Base-by-base conservation (phyloP, 2,888 invertebrate species). In the Platycheirus albimanus region DNA sequence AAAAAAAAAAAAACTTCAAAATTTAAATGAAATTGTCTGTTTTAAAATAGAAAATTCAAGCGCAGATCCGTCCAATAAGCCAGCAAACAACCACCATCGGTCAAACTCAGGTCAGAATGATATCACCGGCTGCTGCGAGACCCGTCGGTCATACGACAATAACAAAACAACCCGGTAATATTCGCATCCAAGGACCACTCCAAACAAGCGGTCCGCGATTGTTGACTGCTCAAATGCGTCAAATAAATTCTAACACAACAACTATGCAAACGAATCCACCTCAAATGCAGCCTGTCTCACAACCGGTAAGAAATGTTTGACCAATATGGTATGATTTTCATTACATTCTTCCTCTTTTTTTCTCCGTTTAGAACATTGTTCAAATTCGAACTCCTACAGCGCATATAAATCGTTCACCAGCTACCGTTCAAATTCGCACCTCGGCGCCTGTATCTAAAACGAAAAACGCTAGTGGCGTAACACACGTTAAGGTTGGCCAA, bases 31-130 rank as follows among this genome's bases (percentile, higher is more conserved):
- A 13, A 4, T 17, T 4, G 38, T 38, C 0, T 63, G 51, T 74
- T 70, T 77, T 76, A 41, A 30, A 71, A 4, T 30, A 90, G 90
- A 90, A 90, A 90, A 90, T 90, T 66, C 90, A 90, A 87, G 90
- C 91, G 87, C 91, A 92, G 90, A 92, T 92, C 89, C 92, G 92
- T 88, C 91, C 91, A 79, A 90, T 92, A 80, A 91, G 92, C 89
- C 92, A 92, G 85, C 91, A 92, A 79, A 91, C 92, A 61, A 92
- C 92, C 70, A 91, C 93, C 64, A 92, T 93, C 87, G 90, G 90
- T 84, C 90, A 90, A 86, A 91, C 91, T 54, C 94, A 94, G 89
- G 93, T 94, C 85, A 91, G 94, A 86, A 92, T 94, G 87, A 93
- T 94, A 88, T 91, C 93, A 77, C 91, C 91, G 67, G 88, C 88